phyloP scores from a whole-genome alignment of 2,797 vertebrate genomes.

The Ptychobarbus kaznakovi region DNA sequence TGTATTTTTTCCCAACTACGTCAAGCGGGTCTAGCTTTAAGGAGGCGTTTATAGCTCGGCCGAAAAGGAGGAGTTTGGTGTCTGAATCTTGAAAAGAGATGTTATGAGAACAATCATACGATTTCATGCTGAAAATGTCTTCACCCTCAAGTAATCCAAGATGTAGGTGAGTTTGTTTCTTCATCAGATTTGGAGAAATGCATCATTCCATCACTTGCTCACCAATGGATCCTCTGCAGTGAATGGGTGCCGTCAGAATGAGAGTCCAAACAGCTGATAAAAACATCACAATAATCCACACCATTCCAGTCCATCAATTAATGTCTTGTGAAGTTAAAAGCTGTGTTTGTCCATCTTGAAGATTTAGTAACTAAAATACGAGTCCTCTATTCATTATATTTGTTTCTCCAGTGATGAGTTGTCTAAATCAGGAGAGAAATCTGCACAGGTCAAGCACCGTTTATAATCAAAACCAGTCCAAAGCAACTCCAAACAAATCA shows the following conservation, averaged over 20 bases:
- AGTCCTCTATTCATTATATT: background rate
- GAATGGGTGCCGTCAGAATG: background rate
- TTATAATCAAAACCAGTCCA: background rate
- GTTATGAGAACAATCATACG: background rate
- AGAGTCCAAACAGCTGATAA: background rate
- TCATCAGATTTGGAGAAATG: background rate
- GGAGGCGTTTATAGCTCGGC: constrained; percentile 76
- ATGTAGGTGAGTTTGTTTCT: background rate
- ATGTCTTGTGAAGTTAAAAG: background rate
- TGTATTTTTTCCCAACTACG: constrained; percentile 75
- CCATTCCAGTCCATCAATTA: background rate
- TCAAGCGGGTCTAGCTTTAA: constrained; percentile 80
- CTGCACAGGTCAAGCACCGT: background rate
- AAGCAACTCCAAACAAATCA: background rate
- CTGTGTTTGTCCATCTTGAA: background rate
- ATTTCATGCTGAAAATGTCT: background rate
- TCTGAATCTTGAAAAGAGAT: constrained; percentile 72
- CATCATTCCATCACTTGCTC: background rate
- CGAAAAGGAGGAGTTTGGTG: constrained; percentile 74
- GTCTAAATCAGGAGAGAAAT: background rate
- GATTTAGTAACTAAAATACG: background rate
- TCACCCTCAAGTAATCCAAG: background rate
- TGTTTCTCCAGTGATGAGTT: background rate
- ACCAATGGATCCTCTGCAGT: background rate
- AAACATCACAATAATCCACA: background rate